phyloP scores from a whole-genome alignment of 2,113 vertebrate species.

The Desmodus rotundus region DNA sequence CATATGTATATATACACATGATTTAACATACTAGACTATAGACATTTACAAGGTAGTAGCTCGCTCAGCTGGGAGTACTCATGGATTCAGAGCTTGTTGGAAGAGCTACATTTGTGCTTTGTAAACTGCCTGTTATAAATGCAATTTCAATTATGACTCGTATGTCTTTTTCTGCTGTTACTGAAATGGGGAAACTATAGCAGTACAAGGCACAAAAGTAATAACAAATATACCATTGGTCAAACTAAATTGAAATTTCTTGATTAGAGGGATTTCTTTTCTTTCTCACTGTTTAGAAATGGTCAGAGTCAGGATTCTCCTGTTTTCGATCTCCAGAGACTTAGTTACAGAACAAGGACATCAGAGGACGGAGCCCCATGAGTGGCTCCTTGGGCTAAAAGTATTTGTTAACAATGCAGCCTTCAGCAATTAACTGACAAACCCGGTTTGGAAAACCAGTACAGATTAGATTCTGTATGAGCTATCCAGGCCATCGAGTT shows the following conservation, averaged over 20 bases:
- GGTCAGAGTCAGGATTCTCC: neutral
- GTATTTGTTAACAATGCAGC: neutral
- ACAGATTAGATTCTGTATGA: neutral
- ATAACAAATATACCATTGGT: neutral
- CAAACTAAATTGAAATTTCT: neutral
- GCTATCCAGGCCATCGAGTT: neutral
- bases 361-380: rapidly evolving
- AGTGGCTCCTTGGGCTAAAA: neutral
- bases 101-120: neutral
- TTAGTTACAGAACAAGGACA: neutral
- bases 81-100: neutral
- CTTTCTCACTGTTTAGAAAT: neutral
- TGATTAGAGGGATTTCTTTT: neutral
- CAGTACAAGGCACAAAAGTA: neutral
- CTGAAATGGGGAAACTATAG: neutral
- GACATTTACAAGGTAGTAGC: neutral
- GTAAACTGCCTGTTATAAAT: neutral
- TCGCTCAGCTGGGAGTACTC: neutral
- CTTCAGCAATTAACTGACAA: neutral
- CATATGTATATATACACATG: neutral
- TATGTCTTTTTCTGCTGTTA: neutral
- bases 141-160: neutral
- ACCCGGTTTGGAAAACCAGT: neutral
- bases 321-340: neutral
- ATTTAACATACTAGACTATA: neutral